Base-by-base conservation (phyloP, 2,113 vertebrate species). In the Sinocyclocheilus grahami region DNA sequence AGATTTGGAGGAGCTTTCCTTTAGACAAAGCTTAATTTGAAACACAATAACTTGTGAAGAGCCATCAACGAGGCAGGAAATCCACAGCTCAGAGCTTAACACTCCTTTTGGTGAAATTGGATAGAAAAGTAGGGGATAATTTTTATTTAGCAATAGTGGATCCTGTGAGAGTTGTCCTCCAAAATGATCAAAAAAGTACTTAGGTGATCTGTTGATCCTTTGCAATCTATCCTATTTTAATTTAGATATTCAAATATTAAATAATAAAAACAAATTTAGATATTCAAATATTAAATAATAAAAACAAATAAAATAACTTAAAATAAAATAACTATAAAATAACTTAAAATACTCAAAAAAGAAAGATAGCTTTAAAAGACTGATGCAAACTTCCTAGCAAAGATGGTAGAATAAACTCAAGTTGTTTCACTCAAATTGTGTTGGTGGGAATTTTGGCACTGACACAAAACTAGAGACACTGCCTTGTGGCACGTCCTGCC, bases 1-100 rank as follows among this genome's bases (percentile, higher is more conserved):
- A 78, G 46, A 63, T 33, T 83, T 60, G 77, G 58, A 78, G 14
- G 81, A 82, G 39, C 53, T 60, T 46, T 65, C 16, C 42, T 71
- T 86, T 42, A 60, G 53, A 79, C 65, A 11, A 20, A 55, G 72
- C 55, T 85, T 84, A n/a, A 69, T 85, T 85, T 82, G 63, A 86
- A 87, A 85, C 55, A 55, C 75, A 82, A 77, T 83, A 77, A 86
- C 51, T 81, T 27, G 30, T 46, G 65, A 55, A 86, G 14, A 55
- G 60, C 48, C 55, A 77, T 76, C 82, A 24, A 77, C 16, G 63
- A 81, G 63, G 58, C 55, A 80, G 53, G 55, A 80, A 75, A 87
- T 75, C 51, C 76, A 62, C 30, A 24, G 51, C 33, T 84, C 18
- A 51, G 48, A 12, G 67, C 51, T 63, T 75, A 71, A 51, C 27